These are phyloP conservation scores for Caenorhabditis angaria DNA, from an alignment of 2,888 invertebrate genomes.

Conservation along the genomic window DNA sequence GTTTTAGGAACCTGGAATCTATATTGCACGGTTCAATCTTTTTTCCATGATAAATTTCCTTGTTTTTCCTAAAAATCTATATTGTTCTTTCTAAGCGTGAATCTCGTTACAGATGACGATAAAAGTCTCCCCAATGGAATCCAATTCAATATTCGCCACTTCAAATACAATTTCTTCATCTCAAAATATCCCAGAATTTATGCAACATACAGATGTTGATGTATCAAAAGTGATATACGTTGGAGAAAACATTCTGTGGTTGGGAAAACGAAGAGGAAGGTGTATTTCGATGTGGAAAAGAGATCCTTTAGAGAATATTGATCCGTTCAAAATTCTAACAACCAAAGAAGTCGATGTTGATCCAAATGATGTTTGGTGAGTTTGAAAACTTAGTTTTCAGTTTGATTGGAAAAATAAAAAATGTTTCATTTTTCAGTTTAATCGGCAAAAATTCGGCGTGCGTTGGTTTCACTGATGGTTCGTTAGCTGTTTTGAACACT, in stretches of 20 bases:
- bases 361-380: conserved; percentile 36
- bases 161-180: background rate
- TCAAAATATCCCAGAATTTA: conserved; percentile 15
- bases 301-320: conserved; percentile 13
- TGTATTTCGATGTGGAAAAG: conserved; percentile 29
- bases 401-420: background rate
- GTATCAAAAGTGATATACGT: conserved; percentile 25
- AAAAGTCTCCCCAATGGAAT: background rate
- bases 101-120: background rate
- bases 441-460: conserved; percentile 21
- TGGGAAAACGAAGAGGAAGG: conserved; percentile 30
- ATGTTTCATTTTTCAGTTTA: conserved; percentile 14
- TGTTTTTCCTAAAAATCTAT: too few species aligned
- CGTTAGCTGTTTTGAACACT: conserved; percentile 28
- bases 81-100: too few species aligned
- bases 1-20: too few species aligned
- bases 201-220: conserved; percentile 38
- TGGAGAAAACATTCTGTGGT: conserved; percentile 16
- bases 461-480: conserved; percentile 32
- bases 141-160: background rate
- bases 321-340: conserved; percentile 30
- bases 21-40: too few species aligned
- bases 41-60: too few species aligned
- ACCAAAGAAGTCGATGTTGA: conserved; percentile 25
- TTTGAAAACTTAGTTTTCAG: background rate